Evolutionary conservation across 1,140 invertebrate genomes (phyloP).

Genomic region (Globodera rostochiensis): DNA sequence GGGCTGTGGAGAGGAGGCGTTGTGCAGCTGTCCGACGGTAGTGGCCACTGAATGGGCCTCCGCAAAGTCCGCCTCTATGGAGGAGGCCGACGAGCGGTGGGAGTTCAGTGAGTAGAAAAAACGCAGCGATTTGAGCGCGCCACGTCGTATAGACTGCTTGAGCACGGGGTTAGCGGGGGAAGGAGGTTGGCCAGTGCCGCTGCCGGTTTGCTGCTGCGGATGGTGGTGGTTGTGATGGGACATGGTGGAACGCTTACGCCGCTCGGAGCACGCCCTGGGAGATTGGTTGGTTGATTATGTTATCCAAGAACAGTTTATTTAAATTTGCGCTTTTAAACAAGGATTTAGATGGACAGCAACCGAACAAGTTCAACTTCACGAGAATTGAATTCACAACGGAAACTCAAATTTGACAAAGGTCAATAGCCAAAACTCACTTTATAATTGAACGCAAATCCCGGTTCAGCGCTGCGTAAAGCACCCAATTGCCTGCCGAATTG

Average conservation of each 20-base stretch:
- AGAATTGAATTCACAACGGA: too few species aligned
- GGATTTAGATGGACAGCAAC: too few species aligned
- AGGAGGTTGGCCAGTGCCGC: conserved; percentile 48
- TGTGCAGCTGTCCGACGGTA: background rate
- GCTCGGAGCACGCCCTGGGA: conserved; percentile 46
- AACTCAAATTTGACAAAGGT: too few species aligned
- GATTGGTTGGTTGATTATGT: background rate
- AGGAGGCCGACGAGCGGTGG: conserved; percentile 45
- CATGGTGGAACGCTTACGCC: conserved; percentile 46
- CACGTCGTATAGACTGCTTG: conserved; percentile 42
- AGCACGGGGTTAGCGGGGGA: conserved; percentile 49
- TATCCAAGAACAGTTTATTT: too few species aligned
- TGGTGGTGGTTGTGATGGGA: conserved; percentile 16
- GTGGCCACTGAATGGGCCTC: conserved; percentile 3
- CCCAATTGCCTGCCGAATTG: conserved; percentile 62
- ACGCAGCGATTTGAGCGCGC: conserved; percentile 51
- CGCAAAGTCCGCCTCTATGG: conserved; percentile 8
- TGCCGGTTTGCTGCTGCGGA: conserved; percentile 39
- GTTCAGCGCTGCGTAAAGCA: conserved; percentile 65
- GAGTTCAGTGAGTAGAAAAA: conserved; percentile 58
- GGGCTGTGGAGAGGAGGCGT: background rate
- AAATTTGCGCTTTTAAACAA: too few species aligned
- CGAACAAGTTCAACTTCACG: too few species aligned
- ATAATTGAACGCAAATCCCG: conserved; percentile 62
- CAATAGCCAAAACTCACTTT: conserved; percentile 42